Evolutionary conservation across 2,113 vertebrate genomes (phyloP), one percentile per base, ranked within the genome.

Genomic region (Pipra filicauda): DNA sequence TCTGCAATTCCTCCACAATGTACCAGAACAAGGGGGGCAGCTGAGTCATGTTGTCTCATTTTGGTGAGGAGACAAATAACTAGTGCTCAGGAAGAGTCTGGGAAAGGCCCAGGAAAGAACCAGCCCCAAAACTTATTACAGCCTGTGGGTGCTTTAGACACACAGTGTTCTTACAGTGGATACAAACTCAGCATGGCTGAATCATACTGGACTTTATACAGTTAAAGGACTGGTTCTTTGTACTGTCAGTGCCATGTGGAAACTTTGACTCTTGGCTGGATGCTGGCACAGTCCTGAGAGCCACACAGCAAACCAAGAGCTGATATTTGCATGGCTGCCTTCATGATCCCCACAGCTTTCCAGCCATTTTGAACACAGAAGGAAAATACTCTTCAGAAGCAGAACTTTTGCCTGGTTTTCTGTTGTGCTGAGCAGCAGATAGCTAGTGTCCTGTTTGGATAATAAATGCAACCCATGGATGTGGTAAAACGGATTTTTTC

Each of bases 401-500:
- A 66, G n/a, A 71, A 19, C 31, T 33, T 80, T 35, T 74, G 41
- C 58, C 30, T 51, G 55, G 8, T 26, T 86, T 93, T 88, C 57
- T 78, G 52, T 52, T 59, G 82, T n/a, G 46, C 92, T 43, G 39
- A 85, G 48, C 49, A 55, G 74, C 39, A 78, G 88, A 49, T 54
- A 91, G 62, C 41, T 89, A 83, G 37, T 14, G 8, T 57, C 77
- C 59, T 80, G 67, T 82, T 46, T 74, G 35, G 49, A 33, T 49
- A 65, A 94, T 33, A 89, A 91, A 85, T 31, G 17, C n/a, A 61
- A 26, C 23, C 30, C 28, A 9, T 9, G 54, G 88, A 74, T 88
- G 26, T 57, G 46, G n/a, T 61, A 79, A 78, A 46, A 74, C 80
- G 89, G 51, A 52, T 92, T 86, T 93, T 74, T n/a, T 62, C 84